A percentile compares a stretch with the other conserved stretches of the same genome.
phyloP scores from a whole-genome alignment of 1,140 invertebrate genomes.

The Drusus annulatus region DNA sequence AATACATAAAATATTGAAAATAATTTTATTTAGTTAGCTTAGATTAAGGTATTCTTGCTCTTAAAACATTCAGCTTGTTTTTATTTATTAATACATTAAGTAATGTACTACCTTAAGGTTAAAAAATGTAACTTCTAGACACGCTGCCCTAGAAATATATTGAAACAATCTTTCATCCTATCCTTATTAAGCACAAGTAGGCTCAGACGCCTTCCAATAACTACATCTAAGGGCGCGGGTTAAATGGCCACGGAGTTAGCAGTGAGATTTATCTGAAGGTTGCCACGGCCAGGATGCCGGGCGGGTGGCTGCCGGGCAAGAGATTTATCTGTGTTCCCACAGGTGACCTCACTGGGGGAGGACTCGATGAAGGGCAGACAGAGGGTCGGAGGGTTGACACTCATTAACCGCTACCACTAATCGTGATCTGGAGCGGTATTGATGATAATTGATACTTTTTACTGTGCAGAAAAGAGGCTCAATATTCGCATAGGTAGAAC shows the following conservation, averaged over 20 bases:
- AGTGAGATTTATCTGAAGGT: conserved; percentile 38
- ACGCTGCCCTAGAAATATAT: background rate
- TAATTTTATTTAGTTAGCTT: no score
- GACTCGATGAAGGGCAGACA: no score
- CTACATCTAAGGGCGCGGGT: background rate
- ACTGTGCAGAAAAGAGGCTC: background rate
- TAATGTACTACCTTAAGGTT: no score
- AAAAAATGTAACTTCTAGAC: background rate
- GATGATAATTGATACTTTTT: no score
- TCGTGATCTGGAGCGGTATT: background rate
- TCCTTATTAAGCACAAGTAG: no score
- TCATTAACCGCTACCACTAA: conserved; percentile 37
- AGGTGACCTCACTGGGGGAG: conserved; percentile 47
- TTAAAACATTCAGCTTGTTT: no score
- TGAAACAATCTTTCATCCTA: conserved; percentile 13
- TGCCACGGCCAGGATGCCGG: background rate
- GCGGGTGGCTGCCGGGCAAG: background rate
- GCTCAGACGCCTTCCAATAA: background rate
- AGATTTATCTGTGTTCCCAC: conserved; percentile 55
- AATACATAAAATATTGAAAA: no score
- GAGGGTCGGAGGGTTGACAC: conserved; percentile 43
- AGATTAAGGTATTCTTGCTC: no score
- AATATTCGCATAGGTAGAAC: no score
- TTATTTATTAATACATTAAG: no score
- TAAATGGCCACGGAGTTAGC: conserved; percentile 28